Evolutionary conservation across 53 echinoderm and acorn worm species (phyloP), one percentile per base, ranked within the genome.

Genomic region (Zoroaster sp.): DNA sequence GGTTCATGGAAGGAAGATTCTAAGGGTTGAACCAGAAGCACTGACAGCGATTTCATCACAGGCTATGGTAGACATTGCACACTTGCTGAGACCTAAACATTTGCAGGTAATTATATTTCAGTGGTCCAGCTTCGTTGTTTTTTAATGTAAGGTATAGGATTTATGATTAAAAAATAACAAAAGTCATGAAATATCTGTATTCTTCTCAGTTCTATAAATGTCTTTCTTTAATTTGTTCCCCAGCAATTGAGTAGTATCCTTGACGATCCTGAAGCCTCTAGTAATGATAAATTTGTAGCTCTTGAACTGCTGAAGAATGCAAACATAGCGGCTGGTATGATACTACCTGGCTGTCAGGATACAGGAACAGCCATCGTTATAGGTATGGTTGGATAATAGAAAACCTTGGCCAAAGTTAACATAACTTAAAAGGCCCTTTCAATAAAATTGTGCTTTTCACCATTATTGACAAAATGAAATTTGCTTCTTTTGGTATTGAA

Each of bases 301-400:
- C 54, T 98, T 74, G 98, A 98, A 69, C 93, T 98, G 3, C 85
- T 98, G 41, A 98, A 98, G 93, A 98, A 98, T 93, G 98, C 98
- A 10, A 94, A 94, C 89, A 95, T 98, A 39, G 98, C 98, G 20
- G 89, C 98, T 35, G 95, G 81, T 31, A 98, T 98, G 98, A 88
- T 98, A 40, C 94, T 98, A 30, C 98, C 98, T 14, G 98, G 98
- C 12, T 98, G 98, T 40, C 98, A 98, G 69, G 98, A 98, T 33
- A 98, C 98, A 75, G 98, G 98, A 45, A 98, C 98, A 11, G 98
- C 98, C 33, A 98, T 98, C 34, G 76, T 98, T 21, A 87, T 98
- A 20, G 98, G 98, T 98, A 83, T 59, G 59, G 6, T 8, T 59
- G 63, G 2, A 25, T 59, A 90, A 85, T 46, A 32, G 4, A 5